phyloP scores from a whole-genome alignment of 2,888 invertebrate species.

The Brachyptera putata region DNA sequence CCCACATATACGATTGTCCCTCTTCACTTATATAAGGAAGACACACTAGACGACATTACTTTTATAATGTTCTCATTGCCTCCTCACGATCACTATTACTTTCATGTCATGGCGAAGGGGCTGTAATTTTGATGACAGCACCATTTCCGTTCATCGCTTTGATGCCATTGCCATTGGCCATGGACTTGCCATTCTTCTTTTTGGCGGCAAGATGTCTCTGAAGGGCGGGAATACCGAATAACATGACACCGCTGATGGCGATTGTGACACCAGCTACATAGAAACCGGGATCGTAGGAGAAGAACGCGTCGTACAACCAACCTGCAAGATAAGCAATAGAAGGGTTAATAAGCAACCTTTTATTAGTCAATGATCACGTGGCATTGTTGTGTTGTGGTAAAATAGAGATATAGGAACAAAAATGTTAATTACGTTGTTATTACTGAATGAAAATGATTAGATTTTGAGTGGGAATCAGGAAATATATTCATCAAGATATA shows the following conservation, averaged over 20 bases:
- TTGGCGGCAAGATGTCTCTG: slow-evolving; percentile 48
- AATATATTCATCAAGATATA: too few relatives aligned
- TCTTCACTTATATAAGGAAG: too few relatives aligned
- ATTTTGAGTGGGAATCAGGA: too few relatives aligned
- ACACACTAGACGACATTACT: too few relatives aligned
- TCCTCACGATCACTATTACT: neutral
- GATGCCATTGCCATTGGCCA: neutral
- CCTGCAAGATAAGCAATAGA: slow-evolving; percentile 70
- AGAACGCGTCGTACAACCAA: slow-evolving; percentile 70
- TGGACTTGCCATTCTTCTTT: neutral
- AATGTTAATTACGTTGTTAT: too few relatives aligned
- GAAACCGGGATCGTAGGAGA: slow-evolving; percentile 84
- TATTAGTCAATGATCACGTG: too few relatives aligned
- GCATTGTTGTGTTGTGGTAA: too few relatives aligned
- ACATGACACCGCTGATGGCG: slow-evolving; percentile 79
- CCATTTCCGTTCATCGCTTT: neutral
- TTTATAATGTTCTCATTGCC: neutral
- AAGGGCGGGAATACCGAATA: slow-evolving; percentile 75
- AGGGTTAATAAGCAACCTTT: too few relatives aligned
- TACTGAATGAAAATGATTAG: too few relatives aligned
- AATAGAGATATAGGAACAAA: too few relatives aligned
- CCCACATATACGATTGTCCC: too few relatives aligned
- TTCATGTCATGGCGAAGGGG: slow-evolving; percentile 3
- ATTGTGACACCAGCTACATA: slow-evolving; percentile 82
- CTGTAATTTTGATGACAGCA: neutral